phyloP scores from a whole-genome alignment of 2,113 vertebrate species.

The Leucopternis melanops region DNA sequence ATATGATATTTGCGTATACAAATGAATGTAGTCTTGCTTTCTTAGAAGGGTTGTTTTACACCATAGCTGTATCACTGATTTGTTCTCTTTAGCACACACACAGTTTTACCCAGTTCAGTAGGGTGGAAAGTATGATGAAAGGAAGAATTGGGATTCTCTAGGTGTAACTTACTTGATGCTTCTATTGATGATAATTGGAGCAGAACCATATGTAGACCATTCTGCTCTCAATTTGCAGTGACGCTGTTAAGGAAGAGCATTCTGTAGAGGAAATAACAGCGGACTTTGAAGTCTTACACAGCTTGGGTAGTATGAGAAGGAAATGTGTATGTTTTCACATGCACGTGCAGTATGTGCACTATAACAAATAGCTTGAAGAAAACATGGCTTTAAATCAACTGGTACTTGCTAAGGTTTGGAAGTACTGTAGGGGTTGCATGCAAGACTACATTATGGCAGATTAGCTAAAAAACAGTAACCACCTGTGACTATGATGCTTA shows the following conservation, averaged over 20 bases:
- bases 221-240: not conserved
- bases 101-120: not conserved
- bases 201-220: not conserved
- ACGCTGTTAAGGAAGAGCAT: not conserved
- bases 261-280: not conserved
- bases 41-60: not conserved
- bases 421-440: not conserved
- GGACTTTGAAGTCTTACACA: not conserved
- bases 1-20: too few relatives aligned
- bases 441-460: not conserved
- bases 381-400: not conserved
- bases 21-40: not conserved
- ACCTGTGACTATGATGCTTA: not conserved
- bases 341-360: not conserved
- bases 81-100: not conserved
- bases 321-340: not conserved
- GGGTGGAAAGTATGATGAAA: not conserved
- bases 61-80: not conserved
- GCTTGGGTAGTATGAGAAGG: not conserved
- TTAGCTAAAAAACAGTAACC: not conserved
- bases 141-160: not conserved
- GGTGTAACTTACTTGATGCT: not conserved
- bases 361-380: not conserved
- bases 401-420: not conserved
- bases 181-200: not conserved